Evolutionary conservation across 2,888 invertebrate genomes (phyloP).

Genomic region (Trichogramma evanescens): DNA sequence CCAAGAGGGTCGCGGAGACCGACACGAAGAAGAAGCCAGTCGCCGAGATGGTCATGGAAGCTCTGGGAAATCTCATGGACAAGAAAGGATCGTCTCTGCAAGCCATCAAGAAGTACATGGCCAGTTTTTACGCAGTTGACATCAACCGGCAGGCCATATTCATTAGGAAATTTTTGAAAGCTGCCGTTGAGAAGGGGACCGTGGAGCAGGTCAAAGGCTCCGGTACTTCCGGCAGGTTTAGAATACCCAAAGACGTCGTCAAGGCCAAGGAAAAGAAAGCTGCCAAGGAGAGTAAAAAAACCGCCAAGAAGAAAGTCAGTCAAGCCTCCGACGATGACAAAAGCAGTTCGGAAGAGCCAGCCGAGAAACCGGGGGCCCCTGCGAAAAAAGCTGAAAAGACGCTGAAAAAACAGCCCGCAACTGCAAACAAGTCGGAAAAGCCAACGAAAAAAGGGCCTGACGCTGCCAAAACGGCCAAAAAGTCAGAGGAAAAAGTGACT

Average conservation of each 20-base stretch:
- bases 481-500: background rate
- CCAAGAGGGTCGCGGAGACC: constrained; percentile 32
- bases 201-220: constrained; percentile 51
- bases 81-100: constrained; percentile 53
- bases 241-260: constrained; percentile 33
- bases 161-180: constrained; percentile 55
- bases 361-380: background rate
- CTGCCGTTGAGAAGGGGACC: constrained; percentile 50
- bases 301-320: constrained; percentile 14
- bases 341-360: background rate
- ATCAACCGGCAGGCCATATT: constrained; percentile 52
- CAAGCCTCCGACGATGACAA: background rate
- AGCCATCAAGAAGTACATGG: constrained; percentile 58
- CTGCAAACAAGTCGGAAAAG: no score
- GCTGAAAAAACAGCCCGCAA: background rate
- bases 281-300: constrained; percentile 11
- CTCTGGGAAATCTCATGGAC: constrained; percentile 51
- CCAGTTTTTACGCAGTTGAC: constrained; percentile 54
- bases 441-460: no score
- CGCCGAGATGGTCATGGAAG: constrained; percentile 52
- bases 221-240: constrained; percentile 48
- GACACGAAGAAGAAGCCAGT: constrained; percentile 47
- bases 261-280: constrained; percentile 15
- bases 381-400: constrained; percentile 14
- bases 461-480: background rate